These are phyloP conservation scores for Stichopus chloronotus DNA, from an alignment of 35 echinoderm and acorn worm genomes.

Conservation along the genomic window DNA sequence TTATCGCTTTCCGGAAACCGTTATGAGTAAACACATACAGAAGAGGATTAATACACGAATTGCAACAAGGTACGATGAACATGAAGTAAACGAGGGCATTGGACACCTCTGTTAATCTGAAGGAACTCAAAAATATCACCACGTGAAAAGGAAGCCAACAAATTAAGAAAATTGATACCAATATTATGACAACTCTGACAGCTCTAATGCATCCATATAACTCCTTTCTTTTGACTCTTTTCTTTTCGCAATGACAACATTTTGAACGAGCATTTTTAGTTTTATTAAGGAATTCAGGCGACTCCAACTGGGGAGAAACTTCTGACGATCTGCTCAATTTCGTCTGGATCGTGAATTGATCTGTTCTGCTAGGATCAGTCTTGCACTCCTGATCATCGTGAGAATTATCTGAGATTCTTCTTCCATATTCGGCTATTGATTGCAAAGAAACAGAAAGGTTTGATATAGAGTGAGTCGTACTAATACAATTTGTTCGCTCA, in stretches of 20 bases:
- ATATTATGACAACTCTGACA: background rate
- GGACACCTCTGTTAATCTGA: background rate
- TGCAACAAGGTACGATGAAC: background rate
- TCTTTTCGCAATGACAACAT: background rate
- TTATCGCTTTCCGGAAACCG: constrained; percentile 13
- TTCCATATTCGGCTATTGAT: too few species aligned
- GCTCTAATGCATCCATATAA: background rate
- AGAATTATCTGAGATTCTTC: too few species aligned
- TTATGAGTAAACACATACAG: background rate
- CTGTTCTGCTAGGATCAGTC: too few species aligned
- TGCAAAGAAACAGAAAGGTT: too few species aligned
- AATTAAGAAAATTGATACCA: background rate
- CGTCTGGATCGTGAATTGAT: too few species aligned
- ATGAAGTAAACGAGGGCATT: background rate
- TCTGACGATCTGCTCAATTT: too few species aligned
- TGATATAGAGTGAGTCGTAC: too few species aligned
- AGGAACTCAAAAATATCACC: background rate
- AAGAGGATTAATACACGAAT: background rate
- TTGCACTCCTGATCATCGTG: too few species aligned
- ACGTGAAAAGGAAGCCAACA: constrained; percentile 23
- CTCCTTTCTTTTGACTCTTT: background rate
- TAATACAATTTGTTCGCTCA: too few species aligned
- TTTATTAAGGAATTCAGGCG: too few species aligned
- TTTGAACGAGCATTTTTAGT: background rate
- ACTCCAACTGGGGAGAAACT: too few species aligned